Evolutionary conservation across 2,888 invertebrate species (phyloP).

Genomic region (Saturnia japonica): DNA sequence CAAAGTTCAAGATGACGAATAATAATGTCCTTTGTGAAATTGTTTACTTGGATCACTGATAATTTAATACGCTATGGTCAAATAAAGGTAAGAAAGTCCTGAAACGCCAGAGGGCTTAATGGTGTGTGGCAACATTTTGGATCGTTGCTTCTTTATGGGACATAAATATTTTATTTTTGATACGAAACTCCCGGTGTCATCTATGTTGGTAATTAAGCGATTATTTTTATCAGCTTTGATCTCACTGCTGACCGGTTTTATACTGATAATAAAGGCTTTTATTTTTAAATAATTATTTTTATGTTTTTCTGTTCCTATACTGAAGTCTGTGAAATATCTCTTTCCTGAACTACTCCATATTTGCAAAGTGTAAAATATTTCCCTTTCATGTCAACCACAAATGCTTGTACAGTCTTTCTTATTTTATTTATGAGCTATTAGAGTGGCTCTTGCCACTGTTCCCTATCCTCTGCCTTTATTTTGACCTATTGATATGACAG

Average conservation of each 20-base stretch:
- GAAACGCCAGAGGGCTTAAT: constrained; percentile 18
- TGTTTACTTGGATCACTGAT: neutral
- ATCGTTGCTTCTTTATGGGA: constrained; percentile 10
- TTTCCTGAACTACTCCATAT: too few relatives aligned
- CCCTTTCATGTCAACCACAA: too few relatives aligned
- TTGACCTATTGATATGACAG: too few relatives aligned
- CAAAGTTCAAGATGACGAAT: neutral
- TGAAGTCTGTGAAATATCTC: too few relatives aligned
- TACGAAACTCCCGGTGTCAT: neutral
- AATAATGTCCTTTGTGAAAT: neutral
- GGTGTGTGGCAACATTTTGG: constrained; percentile 12
- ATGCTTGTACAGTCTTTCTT: too few relatives aligned
- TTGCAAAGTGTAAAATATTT: too few relatives aligned
- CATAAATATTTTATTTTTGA: neutral
- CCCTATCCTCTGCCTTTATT: too few relatives aligned
- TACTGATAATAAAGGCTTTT: too few relatives aligned
- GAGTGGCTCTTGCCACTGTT: too few relatives aligned
- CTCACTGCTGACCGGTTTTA: neutral
- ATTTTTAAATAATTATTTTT: too few relatives aligned
- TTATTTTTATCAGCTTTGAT: neutral
- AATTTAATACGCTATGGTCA: neutral
- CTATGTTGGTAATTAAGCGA: neutral
- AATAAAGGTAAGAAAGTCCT: constrained; percentile 19
- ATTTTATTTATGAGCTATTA: too few relatives aligned
- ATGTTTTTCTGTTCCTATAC: too few relatives aligned